Conservation (phyloP, 2,797 vertebrate species). For the Fratercula arctica region DNA sequence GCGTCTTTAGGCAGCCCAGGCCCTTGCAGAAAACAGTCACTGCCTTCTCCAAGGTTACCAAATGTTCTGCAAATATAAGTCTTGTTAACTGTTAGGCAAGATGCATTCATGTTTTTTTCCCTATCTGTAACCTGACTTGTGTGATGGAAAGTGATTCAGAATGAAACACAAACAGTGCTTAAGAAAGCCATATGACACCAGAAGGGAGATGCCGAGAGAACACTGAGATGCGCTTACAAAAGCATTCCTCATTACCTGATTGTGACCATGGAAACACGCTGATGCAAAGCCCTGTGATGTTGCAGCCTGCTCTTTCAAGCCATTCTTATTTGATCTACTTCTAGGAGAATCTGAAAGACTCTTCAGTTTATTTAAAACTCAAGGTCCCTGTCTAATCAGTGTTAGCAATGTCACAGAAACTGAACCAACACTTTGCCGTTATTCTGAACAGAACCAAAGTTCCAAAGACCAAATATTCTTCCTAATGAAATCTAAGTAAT, state of each 20-base stretch:
- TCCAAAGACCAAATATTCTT: not conserved
- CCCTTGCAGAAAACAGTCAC: not conserved
- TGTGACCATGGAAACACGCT: slow-evolving; percentile 44
- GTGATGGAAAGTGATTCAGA: slow-evolving; percentile 41
- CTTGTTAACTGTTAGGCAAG: not conserved
- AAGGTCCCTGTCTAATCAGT: not conserved
- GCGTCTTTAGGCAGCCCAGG: not conserved
- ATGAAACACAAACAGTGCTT: slow-evolving; percentile 29
- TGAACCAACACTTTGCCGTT: not conserved
- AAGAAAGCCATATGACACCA: not conserved
- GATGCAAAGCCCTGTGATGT: not conserved
- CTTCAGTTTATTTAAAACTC: not conserved
- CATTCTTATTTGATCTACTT: slow-evolving; percentile 35
- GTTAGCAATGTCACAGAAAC: not conserved
- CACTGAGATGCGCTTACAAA: slow-evolving; percentile 13
- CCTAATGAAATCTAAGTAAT: not conserved
- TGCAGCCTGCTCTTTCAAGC: slow-evolving; percentile 24
- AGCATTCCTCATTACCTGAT: not conserved
- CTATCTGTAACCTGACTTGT: not conserved
- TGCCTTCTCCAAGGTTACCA: not conserved
- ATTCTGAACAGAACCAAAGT: not conserved
- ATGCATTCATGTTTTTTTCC: not conserved
- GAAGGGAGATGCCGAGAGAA: not conserved
- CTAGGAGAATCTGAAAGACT: not conserved
- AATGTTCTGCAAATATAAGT: not conserved